A percentile compares a stretch with the other conserved stretches of the same genome.
These are phyloP conservation scores for Aplodontia rufa DNA, from an alignment of 2,113 vertebrate species.

Conservation along the genomic window DNA sequence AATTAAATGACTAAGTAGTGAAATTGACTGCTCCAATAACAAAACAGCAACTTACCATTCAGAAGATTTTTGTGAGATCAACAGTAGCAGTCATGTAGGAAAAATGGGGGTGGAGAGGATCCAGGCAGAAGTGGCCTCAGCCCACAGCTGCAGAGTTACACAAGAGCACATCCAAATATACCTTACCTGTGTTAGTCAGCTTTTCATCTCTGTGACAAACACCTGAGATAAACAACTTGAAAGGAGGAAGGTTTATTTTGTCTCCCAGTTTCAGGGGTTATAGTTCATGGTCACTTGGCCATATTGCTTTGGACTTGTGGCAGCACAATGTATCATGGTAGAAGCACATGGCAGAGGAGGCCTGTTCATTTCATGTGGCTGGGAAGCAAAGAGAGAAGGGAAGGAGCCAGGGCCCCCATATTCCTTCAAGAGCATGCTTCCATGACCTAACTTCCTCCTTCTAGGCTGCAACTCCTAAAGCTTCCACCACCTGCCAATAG, in stretches of 20 bases:
- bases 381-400: not conserved
- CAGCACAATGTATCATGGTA: not conserved
- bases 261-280: not conserved
- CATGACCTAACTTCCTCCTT: not conserved
- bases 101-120: not conserved
- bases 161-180: not conserved
- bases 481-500: not conserved
- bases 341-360: not conserved
- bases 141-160: not conserved
- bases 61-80: not conserved
- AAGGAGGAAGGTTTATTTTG: not conserved
- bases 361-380: not conserved
- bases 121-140: too few species aligned
- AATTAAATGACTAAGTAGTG: not conserved
- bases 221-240: not conserved
- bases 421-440: too few species aligned
- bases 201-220: not conserved
- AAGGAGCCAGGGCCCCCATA: not conserved
- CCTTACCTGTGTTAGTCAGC: not conserved
- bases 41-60: not conserved
- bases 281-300: not conserved
- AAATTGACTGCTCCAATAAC: not conserved
- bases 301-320: accelerated
- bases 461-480: not conserved
- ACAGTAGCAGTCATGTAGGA: not conserved